Evolutionary conservation across 2,888 invertebrate genomes (phyloP), one percentile per base, ranked within the genome.

Genomic region (Thyatira batis): DNA sequence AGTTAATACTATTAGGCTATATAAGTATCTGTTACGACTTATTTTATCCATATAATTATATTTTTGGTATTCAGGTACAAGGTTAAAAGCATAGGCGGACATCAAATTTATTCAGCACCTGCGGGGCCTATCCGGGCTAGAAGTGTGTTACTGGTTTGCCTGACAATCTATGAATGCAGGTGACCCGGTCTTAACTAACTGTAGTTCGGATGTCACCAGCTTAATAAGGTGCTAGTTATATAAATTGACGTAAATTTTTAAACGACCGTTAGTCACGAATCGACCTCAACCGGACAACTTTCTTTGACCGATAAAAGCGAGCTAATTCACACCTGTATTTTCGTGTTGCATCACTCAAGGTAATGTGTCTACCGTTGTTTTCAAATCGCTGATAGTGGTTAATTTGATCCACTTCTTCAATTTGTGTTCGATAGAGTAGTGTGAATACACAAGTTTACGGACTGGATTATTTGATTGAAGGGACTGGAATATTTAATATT

Each of bases 161-260:
- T 70, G 72, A 71, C 74, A 72, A 65, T 62, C 61, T 67, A 76
- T 69, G 66, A 80, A 84, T 85, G 73, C 84, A 76, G 86, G 86
- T 91, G 79, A 92, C 91, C 89, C 82, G 85, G 92, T 90, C 85
- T 79, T 72, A 63, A 60, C 72, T 89, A 90, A 90, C 90, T 85
- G 91, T 90, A 77, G 79, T 84, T 85, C 65, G 75, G 80, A 78
- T 87, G 84, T 84, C 86, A 82, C 78, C 78, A 67, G 67, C 71
- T 78, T 80, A 82, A 82, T 80, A 81, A 85, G 82, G 83, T 80
- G 87, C 71, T 84, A 87, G 78, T 86, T 86, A 79, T 79, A 84
- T 85, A 83, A 85, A 89, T 86, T 86, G 76, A 82, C 79, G 83
- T 82, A 80, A 83, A 88, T 84, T 80, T 67, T 68, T 68, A 63